Conservation (phyloP, 2,113 vertebrate species). For the Barbus barbus region DNA sequence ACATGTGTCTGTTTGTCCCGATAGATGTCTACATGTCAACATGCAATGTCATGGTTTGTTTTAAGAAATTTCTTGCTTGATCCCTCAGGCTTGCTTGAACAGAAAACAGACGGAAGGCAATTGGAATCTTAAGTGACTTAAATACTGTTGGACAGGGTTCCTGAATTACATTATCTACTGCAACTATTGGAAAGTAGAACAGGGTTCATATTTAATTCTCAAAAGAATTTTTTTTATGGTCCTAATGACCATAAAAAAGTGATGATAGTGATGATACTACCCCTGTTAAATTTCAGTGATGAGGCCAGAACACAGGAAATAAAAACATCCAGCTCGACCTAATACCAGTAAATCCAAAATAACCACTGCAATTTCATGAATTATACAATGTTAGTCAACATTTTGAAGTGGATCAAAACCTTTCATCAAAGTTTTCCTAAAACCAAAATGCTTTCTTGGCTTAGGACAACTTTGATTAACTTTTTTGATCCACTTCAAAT, state of each 20-base stretch:
- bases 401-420: no score
- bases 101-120: conserved; percentile 15
- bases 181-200: background rate
- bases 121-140: conserved; percentile 8
- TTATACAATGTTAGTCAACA: no score
- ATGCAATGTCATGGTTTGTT: conserved; percentile 43
- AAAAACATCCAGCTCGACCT: background rate
- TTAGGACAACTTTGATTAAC: no score
- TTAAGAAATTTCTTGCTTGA: conserved; percentile 14
- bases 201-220: background rate
- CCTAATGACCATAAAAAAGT: no score
- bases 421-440: no score
- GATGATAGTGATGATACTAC: background rate
- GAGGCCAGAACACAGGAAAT: background rate
- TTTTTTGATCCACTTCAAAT: no score
- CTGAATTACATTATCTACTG: conserved; percentile 4
- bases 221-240: background rate
- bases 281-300: background rate
- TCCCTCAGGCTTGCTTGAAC: background rate
- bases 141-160: background rate
- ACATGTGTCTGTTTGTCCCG: conserved; percentile 47
- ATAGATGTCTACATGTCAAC: conserved; percentile 19
- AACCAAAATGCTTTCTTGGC: no score
- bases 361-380: background rate
- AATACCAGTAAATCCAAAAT: background rate